Evolutionary conservation across 2,113 vertebrate species (phyloP).

Genomic region (Zootoca vivipara): DNA sequence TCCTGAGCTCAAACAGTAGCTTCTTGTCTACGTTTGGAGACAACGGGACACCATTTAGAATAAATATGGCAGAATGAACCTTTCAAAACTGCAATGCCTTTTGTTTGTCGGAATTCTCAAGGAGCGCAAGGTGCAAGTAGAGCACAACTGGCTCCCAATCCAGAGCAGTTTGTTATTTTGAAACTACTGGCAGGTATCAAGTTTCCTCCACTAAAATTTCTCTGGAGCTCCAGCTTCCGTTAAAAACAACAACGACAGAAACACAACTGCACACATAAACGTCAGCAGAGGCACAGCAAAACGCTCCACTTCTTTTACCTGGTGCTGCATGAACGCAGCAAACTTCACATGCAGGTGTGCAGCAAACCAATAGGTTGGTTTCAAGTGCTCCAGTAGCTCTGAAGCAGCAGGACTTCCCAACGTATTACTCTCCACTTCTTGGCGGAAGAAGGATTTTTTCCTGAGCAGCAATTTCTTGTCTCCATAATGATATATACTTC

Average conservation of each 20-base stretch:
- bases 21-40: too few relatives aligned
- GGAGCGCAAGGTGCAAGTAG: too few relatives aligned
- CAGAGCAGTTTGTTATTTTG: neutral
- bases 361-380: slow-evolving; percentile 96
- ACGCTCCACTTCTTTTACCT: slow-evolving; percentile 71
- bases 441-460: slow-evolving; percentile 91
- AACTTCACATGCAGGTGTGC: slow-evolving; percentile 98
- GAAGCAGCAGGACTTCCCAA: slow-evolving; percentile 92
- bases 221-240: neutral
- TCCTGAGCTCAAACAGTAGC: too few relatives aligned
- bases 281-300: neutral
- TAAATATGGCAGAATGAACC: too few relatives aligned
- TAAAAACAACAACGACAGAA: neutral
- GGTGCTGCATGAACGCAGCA: slow-evolving; percentile 92
- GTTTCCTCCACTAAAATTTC: neutral
- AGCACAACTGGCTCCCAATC: neutral
- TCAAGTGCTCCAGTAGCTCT: slow-evolving; percentile 90
- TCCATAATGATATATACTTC: slow-evolving; percentile 93
- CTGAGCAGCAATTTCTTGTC: slow-evolving; percentile 87
- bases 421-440: slow-evolving; percentile 92
- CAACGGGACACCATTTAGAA: too few relatives aligned
- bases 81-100: too few relatives aligned
- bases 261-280: neutral
- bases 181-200: neutral
- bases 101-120: too few relatives aligned